Base-by-base conservation (phyloP, 1,140 invertebrate genomes). In the Atta cephalotes region DNA sequence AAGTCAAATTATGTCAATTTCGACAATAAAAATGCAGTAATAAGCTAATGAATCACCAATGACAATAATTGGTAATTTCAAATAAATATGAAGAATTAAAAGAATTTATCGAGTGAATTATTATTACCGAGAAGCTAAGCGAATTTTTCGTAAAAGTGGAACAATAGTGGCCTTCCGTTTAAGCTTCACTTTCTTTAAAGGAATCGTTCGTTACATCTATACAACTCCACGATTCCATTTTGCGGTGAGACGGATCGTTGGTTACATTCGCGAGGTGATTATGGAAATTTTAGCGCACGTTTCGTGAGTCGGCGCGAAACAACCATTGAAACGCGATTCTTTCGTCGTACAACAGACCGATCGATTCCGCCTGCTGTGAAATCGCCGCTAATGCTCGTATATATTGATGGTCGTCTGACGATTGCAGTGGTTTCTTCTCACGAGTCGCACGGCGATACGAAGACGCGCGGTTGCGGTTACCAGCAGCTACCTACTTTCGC, bases 401-500 rank as follows among this genome's bases (percentile, higher is more conserved):
- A 31, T 56, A 68, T 14, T n/a, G 71, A 16, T 6, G 39, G 45
- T 62, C 25, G 21, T 7, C 28, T 16, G 62, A 39, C 35, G 56
- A 31, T 58, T 35, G 2, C 39, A 25, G 65, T 21, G 28, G 31
- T 68, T 66, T 65, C 62, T 85, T 70, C 49, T 66, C 72, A 35
- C 60, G 72, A 85, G 56, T 81, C 63, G 21, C 31, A 56, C 28
- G n/a, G 25, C 35, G 80, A 70, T 51, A 51, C 63, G 63, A 58
- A 58, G 71, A 85, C 71, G 39, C 70, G 60, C 25, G 65, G 68
- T 77, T 89, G 88, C 87, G 90, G 87, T 86, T 86, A 80, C 84
- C 53, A n/a, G 66, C 63, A 72, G 78, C 65, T 85, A 92, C 90
- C 94, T 91, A 94, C 89, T 94, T 93, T 91, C 88, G 92, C 92